These are phyloP conservation scores for Heliconius nattereri DNA, from an alignment of 1,140 invertebrate genomes.

Conservation along the genomic window DNA sequence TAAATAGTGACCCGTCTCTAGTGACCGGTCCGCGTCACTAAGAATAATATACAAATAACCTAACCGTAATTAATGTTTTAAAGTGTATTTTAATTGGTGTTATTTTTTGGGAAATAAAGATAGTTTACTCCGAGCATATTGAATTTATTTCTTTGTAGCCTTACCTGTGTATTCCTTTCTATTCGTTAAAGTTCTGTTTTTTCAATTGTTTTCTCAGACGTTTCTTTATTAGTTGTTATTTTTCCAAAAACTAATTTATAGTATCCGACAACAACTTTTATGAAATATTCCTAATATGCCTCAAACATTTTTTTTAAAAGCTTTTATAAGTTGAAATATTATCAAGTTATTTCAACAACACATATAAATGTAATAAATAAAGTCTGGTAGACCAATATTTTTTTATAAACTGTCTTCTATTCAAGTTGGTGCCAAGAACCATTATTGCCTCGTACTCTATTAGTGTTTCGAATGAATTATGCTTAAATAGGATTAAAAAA, in stretches of 20 bases:
- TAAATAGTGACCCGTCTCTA: neutral
- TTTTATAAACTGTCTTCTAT: neutral
- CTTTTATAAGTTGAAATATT: too few relatives aligned
- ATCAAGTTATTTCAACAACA: too few relatives aligned
- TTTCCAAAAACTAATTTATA: too few relatives aligned
- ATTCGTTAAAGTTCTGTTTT: neutral
- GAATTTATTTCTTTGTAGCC: slow-evolving; percentile 48
- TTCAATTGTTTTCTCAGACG: too few relatives aligned
- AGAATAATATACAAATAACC: slow-evolving; percentile 61
- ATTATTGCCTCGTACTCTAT: neutral
- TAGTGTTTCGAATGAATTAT: too few relatives aligned
- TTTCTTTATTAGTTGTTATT: too few relatives aligned
- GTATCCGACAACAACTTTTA: too few relatives aligned
- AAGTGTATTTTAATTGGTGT: slow-evolving; percentile 77
- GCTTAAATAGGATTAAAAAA: neutral
- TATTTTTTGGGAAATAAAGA: slow-evolving; percentile 77
- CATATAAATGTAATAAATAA: too few relatives aligned
- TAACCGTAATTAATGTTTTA: slow-evolving; percentile 73
- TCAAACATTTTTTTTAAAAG: too few relatives aligned
- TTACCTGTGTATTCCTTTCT: neutral
- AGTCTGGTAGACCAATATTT: too few relatives aligned
- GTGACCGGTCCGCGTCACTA: slow-evolving; percentile 44
- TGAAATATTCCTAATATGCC: too few relatives aligned
- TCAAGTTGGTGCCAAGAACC: neutral
- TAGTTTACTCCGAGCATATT: slow-evolving; percentile 77